These are phyloP conservation scores for Misgurnus anguillicaudatus DNA, from an alignment of 2,113 vertebrate genomes.

Conservation along the genomic window DNA sequence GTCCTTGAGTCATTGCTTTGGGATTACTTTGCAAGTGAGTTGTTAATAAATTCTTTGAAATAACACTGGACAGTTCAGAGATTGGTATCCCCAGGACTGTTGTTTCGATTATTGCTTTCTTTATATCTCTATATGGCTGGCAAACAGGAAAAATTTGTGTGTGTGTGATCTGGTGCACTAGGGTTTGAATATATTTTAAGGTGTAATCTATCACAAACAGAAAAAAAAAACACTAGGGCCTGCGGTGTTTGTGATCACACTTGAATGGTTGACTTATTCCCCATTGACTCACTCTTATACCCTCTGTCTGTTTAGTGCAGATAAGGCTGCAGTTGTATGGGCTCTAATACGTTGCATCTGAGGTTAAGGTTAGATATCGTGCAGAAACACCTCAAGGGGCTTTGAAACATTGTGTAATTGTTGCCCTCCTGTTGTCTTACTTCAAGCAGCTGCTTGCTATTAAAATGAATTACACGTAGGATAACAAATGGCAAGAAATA, in stretches of 20 bases:
- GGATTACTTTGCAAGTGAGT: slow-evolving; percentile 16
- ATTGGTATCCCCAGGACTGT: neutral
- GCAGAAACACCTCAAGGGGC: slow-evolving; percentile 13
- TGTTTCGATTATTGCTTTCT: neutral
- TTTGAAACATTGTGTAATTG: slow-evolving; percentile 15
- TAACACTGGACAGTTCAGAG: neutral
- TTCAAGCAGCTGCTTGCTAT: slow-evolving; percentile 20
- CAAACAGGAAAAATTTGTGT: slow-evolving; percentile 25
- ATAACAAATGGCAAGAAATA: neutral
- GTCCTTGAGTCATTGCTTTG: slow-evolving; percentile 19
- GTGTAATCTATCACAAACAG: slow-evolving; percentile 37
- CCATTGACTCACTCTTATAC: slow-evolving; percentile 17
- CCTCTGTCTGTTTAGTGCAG: slow-evolving; percentile 33
- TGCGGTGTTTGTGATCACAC: slow-evolving; percentile 31
- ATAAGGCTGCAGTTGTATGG: slow-evolving; percentile 29
- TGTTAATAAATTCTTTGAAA: slow-evolving; percentile 1
- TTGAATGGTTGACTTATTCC: slow-evolving; percentile 40
- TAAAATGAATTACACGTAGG: neutral
- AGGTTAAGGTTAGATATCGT: slow-evolving; percentile 39
- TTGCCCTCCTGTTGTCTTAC: slow-evolving; percentile 30
- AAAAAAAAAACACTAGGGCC: slow-evolving; percentile 22
- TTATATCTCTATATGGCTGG: slow-evolving; percentile 19
- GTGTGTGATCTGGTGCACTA: slow-evolving; percentile 18
- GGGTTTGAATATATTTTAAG: slow-evolving; percentile 22
- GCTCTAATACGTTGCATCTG: slow-evolving; percentile 36